phyloP scores from a whole-genome alignment of 35 echinoderm and acorn worm genomes.

The Anneissia japonica region DNA sequence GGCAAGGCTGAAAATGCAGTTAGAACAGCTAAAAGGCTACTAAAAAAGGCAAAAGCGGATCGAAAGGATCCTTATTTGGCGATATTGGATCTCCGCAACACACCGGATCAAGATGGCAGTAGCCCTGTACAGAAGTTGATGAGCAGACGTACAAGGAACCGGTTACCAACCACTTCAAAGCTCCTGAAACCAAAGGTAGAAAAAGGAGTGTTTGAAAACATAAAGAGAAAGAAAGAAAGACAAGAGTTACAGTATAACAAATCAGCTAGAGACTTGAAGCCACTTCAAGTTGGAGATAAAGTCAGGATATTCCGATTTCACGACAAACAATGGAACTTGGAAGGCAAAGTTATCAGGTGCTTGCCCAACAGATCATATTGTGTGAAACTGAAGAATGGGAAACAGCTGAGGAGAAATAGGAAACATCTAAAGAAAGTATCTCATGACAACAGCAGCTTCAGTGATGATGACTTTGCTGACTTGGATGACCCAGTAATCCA shows the following conservation, averaged over 20 bases:
- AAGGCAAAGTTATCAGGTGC: too few relatives aligned
- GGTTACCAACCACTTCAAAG: conserved; percentile 43
- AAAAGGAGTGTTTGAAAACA: conserved; percentile 46
- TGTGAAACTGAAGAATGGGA: too few relatives aligned
- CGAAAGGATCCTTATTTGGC: conserved; percentile 29
- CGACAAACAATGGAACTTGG: too few relatives aligned
- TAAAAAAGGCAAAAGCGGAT: conserved; percentile 13
- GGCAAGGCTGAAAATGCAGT: conserved; percentile 42
- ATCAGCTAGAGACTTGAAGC: conserved; percentile 50
- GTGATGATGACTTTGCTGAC: too few relatives aligned
- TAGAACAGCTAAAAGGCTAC: conserved; percentile 11
- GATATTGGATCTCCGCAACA: conserved; percentile 38
- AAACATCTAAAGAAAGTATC: too few relatives aligned
- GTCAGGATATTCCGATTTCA: too few relatives aligned
- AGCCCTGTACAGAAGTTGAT: conserved; percentile 74
- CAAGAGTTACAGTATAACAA: conserved; percentile 72
- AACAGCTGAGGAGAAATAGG: too few relatives aligned
- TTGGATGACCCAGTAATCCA: too few relatives aligned
- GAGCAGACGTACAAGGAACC: conserved; percentile 43
- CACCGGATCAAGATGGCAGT: conserved; percentile 31
- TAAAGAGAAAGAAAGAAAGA: conserved; percentile 35
- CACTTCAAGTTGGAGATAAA: conserved; percentile 50
- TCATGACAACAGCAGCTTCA: too few relatives aligned
- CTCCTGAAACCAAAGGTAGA: conserved; percentile 41
- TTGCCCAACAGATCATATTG: too few relatives aligned